Conservation (phyloP, 1,140 invertebrate genomes). For the Drosophila pseudoananassae region DNA sequence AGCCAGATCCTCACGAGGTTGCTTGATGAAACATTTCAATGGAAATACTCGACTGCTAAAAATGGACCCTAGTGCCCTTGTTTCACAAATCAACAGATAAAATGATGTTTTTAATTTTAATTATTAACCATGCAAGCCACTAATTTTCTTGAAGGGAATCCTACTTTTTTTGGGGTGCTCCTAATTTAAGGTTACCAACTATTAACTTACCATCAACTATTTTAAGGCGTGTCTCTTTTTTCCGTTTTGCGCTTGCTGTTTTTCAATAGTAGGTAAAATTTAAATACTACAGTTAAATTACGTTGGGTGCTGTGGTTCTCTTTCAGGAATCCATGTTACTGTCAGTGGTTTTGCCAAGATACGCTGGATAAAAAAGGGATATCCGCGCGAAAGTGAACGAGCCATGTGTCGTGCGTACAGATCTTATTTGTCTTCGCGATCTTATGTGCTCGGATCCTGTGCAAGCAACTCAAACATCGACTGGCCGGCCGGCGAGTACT, state of each 20-base stretch:
- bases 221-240: constrained; percentile 68
- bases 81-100: no score
- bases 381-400: constrained; percentile 82
- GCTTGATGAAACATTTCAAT: no score
- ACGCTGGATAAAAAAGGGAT: constrained; percentile 84
- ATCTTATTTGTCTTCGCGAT: constrained; percentile 80
- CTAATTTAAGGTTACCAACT: constrained; percentile 62
- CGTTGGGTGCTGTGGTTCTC: constrained; percentile 5
- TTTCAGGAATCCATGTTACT: constrained; percentile 78
- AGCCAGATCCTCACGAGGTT: no score
- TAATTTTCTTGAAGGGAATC: constrained; percentile 5
- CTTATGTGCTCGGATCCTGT: constrained; percentile 79
- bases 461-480: constrained; percentile 83
- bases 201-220: constrained; percentile 77
- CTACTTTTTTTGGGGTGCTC: constrained; percentile 24
- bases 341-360: constrained; percentile 83
- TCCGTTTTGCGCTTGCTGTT: constrained; percentile 10
- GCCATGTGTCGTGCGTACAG: constrained; percentile 81
- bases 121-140: not conserved
- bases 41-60: no score
- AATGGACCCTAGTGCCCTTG: no score
- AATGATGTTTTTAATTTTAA: no score
- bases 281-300: not conserved
- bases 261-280: constrained; percentile 3
- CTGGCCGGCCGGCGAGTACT: constrained; percentile 86